phyloP scores from a whole-genome alignment of 23 tunicate genomes.

The Oikopleura vanhoeffeni region DNA sequence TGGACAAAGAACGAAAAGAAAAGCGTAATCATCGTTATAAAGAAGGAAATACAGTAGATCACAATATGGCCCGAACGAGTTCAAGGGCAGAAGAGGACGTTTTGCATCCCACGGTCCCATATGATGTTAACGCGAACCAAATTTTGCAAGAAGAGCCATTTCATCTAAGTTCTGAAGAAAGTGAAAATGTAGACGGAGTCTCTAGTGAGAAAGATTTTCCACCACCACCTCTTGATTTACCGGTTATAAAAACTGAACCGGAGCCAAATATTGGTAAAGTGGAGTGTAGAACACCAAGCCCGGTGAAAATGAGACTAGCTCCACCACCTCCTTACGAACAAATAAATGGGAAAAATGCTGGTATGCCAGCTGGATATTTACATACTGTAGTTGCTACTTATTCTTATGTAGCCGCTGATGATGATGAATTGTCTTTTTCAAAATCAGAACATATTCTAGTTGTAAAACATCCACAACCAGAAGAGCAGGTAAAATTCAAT shows the following conservation, averaged over 20 bases:
- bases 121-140: background rate
- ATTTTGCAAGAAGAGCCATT: background rate
- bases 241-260: background rate
- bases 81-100: background rate
- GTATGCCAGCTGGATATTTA: background rate
- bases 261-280: background rate
- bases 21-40: background rate
- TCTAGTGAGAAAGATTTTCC: background rate
- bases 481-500: conserved; percentile 77
- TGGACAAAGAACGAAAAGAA: background rate
- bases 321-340: background rate
- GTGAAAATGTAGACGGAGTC: background rate
- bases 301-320: background rate
- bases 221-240: background rate
- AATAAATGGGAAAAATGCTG: background rate
- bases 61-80: background rate
- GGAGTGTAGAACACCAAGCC: background rate
- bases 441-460: conserved; percentile 20
- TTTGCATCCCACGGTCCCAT: background rate
- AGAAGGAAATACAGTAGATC: background rate
- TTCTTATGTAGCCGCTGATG: background rate
- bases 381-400: background rate
- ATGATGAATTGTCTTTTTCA: background rate
- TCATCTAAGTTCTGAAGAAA: background rate
- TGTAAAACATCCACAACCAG: conserved; percentile 77